Conservation (phyloP, 2,888 invertebrate species). For the Tortrix viridana region DNA sequence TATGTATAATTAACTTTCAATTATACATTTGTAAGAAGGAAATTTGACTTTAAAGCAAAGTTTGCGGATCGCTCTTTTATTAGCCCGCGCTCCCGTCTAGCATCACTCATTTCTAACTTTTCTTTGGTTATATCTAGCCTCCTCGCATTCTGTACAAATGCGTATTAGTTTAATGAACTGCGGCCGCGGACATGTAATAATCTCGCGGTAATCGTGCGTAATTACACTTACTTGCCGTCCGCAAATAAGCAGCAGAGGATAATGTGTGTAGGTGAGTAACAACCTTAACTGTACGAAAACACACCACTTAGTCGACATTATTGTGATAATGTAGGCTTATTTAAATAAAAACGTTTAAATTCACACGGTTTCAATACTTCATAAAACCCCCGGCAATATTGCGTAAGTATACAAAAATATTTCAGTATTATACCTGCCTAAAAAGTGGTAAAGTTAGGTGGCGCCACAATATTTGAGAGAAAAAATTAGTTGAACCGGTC, state of each 20-base stretch:
- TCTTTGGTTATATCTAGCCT: constrained; percentile 45
- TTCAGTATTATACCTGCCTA: no score
- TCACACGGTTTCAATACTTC: background rate
- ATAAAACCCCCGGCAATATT: background rate
- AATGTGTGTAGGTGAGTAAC: constrained; percentile 11
- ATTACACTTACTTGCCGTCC: constrained; percentile 29
- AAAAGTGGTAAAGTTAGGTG: constrained; percentile 19
- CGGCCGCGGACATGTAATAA: constrained; percentile 30
- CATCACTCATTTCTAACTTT: background rate
- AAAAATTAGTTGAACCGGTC: constrained; percentile 65
- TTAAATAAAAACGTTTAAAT: background rate
- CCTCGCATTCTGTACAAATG: constrained; percentile 57
- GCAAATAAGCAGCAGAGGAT: constrained; percentile 18
- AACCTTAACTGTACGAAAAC: constrained; percentile 18
- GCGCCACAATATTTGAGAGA: constrained; percentile 41
- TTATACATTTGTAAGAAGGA: no score
- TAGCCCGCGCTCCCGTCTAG: background rate
- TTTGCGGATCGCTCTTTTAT: background rate
- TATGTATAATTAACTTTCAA: no score
- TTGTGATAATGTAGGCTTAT: background rate
- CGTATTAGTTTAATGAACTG: constrained; percentile 56
- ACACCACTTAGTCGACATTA: background rate
- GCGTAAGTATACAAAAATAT: no score
- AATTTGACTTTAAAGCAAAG: no score
- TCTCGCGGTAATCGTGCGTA: constrained; percentile 35